Conservation (phyloP, 2,797 vertebrate species). For the Sphenopsis melanotis region DNA sequence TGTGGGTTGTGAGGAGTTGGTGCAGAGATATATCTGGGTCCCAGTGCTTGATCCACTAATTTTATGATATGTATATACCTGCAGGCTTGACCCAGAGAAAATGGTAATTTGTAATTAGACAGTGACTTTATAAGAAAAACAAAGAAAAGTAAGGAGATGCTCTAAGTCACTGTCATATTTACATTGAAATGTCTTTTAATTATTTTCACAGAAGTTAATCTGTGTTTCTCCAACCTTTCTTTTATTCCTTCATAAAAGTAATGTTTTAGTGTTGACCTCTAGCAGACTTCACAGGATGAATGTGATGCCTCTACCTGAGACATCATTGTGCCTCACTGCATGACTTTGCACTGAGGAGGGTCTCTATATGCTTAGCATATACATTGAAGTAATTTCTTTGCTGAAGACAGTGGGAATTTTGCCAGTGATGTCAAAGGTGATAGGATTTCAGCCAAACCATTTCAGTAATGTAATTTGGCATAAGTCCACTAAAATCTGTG, state of each 20-base stretch:
- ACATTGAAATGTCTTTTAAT: neutral
- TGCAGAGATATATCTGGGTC: neutral
- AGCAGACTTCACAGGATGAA: neutral
- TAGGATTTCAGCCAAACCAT: slow-evolving; percentile 31
- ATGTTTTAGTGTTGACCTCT: neutral
- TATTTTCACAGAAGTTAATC: neutral
- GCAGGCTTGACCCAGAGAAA: neutral
- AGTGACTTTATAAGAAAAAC: neutral
- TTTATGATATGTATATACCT: neutral
- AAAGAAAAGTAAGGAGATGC: neutral
- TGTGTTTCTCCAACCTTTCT: neutral
- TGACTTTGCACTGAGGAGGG: neutral
- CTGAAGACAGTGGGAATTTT: neutral
- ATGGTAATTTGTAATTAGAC: neutral
- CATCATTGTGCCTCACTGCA: neutral
- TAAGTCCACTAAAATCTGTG: slow-evolving; percentile 35
- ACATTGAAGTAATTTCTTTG: neutral
- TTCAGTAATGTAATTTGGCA: slow-evolving; percentile 40
- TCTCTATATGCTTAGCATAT: neutral
- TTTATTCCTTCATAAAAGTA: neutral
- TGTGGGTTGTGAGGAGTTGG: neutral
- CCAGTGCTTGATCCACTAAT: neutral
- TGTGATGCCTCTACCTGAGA: neutral
- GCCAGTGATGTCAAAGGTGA: slow-evolving; percentile 22
- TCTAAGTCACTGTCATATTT: neutral